phyloP scores from a whole-genome alignment of 2,797 vertebrate genomes.

The Botia almorhae region DNA sequence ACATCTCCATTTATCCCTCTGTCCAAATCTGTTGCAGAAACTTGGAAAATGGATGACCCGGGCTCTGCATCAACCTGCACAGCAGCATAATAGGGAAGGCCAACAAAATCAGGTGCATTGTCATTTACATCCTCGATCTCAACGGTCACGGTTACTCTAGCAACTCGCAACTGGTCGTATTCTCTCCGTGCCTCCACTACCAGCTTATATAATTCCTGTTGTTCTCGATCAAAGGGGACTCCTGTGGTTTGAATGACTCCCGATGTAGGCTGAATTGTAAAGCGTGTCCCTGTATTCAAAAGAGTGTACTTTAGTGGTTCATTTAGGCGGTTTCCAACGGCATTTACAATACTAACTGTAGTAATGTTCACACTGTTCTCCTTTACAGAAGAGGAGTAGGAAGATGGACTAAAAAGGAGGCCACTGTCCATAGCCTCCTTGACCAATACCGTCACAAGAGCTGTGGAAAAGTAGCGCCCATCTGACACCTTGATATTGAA shows the following conservation, averaged over 20 bases:
- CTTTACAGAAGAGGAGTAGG: conserved; percentile 82
- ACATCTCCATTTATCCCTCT: conserved; percentile 85
- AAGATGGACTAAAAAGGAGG: conserved; percentile 84
- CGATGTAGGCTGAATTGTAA: conserved; percentile 88
- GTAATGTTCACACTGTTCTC: conserved; percentile 87
- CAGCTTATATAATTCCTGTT: conserved; percentile 86
- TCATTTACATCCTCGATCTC: conserved; percentile 94
- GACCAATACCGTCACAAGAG: conserved; percentile 87
- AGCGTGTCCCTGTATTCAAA: conserved; percentile 88
- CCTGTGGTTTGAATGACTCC: conserved; percentile 92
- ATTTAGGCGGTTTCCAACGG: conserved; percentile 88
- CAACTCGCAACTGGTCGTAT: conserved; percentile 81
- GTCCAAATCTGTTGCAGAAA: conserved; percentile 89
- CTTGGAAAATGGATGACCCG: conserved; percentile 83
- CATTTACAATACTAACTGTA: conserved; percentile 84
- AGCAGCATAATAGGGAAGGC: conserved; percentile 92
- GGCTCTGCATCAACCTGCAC: conserved; percentile 88
- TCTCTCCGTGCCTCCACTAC: conserved; percentile 90
- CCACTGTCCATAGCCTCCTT: conserved; percentile 88
- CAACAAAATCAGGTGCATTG: conserved; percentile 89
- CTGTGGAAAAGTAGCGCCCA: conserved; percentile 85
- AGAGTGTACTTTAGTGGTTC: conserved; percentile 90
- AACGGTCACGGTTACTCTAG: conserved; percentile 87
- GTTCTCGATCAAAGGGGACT: conserved; percentile 90
- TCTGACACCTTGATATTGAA: conserved; percentile 88